These are phyloP conservation scores for Aldrovandia affinis DNA, from an alignment of 2,797 vertebrate species.

Conservation along the genomic window DNA sequence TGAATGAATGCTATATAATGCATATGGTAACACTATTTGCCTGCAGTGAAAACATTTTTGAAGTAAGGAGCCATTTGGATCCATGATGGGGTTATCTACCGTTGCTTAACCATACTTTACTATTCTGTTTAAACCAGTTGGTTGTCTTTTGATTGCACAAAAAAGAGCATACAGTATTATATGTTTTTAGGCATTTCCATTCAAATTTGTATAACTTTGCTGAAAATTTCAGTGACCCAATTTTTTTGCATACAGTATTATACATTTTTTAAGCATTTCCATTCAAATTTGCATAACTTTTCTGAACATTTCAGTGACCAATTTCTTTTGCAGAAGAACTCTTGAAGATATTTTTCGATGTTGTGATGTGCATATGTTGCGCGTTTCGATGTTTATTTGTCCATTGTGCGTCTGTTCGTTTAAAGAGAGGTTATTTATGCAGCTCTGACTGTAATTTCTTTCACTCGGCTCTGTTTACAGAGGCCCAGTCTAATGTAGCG, in stretches of 20 bases:
- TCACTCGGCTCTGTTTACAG: background rate
- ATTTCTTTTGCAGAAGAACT: background rate
- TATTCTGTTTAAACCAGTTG: background rate
- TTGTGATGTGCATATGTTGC: background rate
- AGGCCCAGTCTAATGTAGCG: no score
- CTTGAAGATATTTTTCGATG: slow-evolving; percentile 1
- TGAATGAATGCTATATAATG: background rate
- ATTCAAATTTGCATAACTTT: background rate
- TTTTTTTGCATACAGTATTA: background rate
- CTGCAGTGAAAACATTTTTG: background rate
- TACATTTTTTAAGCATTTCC: background rate
- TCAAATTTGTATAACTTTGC: background rate
- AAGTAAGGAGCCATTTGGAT: background rate
- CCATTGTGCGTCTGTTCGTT: background rate
- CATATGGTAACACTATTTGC: background rate
- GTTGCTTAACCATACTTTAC: background rate
- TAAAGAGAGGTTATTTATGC: background rate
- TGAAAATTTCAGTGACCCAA: background rate
- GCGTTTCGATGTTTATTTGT: background rate
- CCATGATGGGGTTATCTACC: background rate
- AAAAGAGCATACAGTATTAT: background rate
- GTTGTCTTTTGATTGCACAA: background rate
- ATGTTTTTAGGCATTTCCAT: background rate
- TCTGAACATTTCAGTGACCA: background rate
- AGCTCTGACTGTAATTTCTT: background rate